Conservation (phyloP, 2,113 vertebrate genomes). For the Dinomys branickii region DNA sequence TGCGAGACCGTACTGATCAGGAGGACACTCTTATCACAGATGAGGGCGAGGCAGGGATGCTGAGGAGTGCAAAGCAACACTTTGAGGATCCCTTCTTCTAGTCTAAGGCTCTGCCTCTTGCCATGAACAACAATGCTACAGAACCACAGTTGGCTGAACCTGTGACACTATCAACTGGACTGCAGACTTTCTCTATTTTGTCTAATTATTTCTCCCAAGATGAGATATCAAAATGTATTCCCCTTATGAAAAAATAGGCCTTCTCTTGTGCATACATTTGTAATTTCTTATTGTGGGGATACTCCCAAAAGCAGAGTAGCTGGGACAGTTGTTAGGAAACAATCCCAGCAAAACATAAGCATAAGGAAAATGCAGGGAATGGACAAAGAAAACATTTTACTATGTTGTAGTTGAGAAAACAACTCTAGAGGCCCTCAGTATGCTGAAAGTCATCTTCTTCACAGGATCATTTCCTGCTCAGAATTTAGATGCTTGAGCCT, state of each 20-base stretch:
- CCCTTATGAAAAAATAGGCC: neutral
- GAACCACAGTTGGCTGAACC: neutral
- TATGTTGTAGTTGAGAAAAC: neutral
- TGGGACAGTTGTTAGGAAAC: neutral
- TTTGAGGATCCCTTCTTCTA: neutral
- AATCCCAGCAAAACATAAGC: neutral
- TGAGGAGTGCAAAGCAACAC: neutral
- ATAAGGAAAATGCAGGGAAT: slow-evolving; percentile 31
- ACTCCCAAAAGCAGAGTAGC: neutral
- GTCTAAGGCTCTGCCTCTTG: neutral
- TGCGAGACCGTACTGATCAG: neutral
- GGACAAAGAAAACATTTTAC: neutral
- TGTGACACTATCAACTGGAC: neutral
- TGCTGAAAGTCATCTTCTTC: neutral
- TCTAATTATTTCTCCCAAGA: neutral
- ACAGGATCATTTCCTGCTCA: neutral
- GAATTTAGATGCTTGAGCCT: neutral
- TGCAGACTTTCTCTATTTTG: neutral
- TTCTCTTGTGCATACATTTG: neutral
- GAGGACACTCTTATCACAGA: neutral
- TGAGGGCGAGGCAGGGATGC: neutral
- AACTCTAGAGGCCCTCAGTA: neutral
- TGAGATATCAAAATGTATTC: neutral
- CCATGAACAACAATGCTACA: neutral
- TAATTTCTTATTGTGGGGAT: neutral